Evolutionary conservation across 2,797 vertebrate species (phyloP), one percentile per base, ranked within the genome.

Genomic region (Argentina silus): DNA sequence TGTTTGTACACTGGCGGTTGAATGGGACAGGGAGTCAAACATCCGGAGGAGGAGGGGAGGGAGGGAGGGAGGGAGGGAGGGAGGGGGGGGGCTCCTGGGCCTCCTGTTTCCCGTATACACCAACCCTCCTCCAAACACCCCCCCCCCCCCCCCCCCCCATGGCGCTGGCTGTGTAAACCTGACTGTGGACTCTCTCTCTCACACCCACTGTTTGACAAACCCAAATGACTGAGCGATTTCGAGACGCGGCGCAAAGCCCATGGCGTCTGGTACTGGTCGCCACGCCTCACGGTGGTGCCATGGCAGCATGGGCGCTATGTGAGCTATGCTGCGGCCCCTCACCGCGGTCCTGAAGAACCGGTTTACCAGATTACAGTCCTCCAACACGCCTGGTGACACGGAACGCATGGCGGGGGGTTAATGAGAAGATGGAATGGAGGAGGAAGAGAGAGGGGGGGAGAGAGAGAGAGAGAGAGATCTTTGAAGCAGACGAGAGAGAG

Each of bases 171-270:
- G n/a, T n/a, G n/a, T 12, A 59, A 60, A 60, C 10, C 70, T 61
- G 70, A 81, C 84, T 79, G 81, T 78, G 84, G 88, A 83, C 70
- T 12, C 77, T 72, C 86, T 90, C 84, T 82, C 84, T 89, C 87
- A 23, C 82, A 78, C n/a, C n/a, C n/a, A 69, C 66, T 75, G 75
- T 85, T 86, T 76, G 84, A 82, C 83, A 86, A 85, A 85, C 48
- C 64, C 81, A 84, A 79, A 77, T 72, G 76, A 81, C 63, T 66
- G 63, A 50, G 81, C 27, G 85, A 86, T 86, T 83, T 81, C 78
- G 86, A 79, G 66, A 81, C 21, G 19, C 14, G 19, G 57, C 10
- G 57, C 21, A 3, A 60, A 60, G 9, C 10, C 17, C 10, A 21
- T 56, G 55, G 55, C 17, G 10, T 12, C 27, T 27, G 10, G 5